Evolutionary conservation across 2,113 vertebrate species (phyloP).

Genomic region (Neoarius graeffei): DNA sequence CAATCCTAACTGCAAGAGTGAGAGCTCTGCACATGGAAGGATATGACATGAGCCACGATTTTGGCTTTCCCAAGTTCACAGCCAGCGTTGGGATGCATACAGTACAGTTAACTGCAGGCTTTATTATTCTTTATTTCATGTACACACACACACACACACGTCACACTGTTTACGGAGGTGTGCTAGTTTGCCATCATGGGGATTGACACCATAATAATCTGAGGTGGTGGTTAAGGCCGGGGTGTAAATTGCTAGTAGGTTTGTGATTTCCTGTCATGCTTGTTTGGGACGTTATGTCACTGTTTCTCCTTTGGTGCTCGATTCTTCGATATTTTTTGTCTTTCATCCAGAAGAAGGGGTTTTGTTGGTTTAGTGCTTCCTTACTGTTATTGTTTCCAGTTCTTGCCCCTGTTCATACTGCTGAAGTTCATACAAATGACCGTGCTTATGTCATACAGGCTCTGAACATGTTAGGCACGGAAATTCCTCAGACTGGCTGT

Average conservation of each 20-base stretch:
- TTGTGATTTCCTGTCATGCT: background rate
- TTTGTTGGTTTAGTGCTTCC: constrained; percentile 18
- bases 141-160: background rate
- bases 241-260: background rate
- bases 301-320: background rate
- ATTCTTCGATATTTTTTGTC: background rate
- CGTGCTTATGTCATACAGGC: background rate
- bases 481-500: no score
- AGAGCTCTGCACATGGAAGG: constrained; percentile 29
- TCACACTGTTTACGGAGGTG: background rate
- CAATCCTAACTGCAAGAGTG: constrained; percentile 44
- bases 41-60: constrained; percentile 45
- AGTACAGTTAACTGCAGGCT: background rate
- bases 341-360: background rate
- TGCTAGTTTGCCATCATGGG: background rate
- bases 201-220: background rate
- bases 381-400: no score
- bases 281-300: background rate
- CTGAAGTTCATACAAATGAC: constrained; percentile 37
- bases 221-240: background rate
- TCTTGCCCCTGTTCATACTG: constrained; percentile 37
- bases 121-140: background rate
- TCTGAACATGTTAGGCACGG: background rate
- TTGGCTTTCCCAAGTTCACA: constrained; percentile 32
- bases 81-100: constrained; percentile 10